Percentiles rank a stretch among this genome's conserved stretches.
Evolutionary conservation across 1,140 invertebrate species (phyloP).

Genomic region (Cardiocondyla obscurior): DNA sequence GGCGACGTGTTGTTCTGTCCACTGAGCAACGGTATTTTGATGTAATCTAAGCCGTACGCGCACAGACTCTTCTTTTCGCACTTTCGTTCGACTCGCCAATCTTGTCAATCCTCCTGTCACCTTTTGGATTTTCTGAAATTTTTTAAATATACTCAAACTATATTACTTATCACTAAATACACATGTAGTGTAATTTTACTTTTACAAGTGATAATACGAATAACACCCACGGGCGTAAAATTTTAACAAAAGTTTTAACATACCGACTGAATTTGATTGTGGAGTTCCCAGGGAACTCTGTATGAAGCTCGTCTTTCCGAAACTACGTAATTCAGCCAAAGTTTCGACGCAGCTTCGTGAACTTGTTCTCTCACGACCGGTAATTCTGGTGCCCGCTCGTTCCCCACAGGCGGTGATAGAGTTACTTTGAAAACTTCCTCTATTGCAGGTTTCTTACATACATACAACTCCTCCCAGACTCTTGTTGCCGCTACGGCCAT

Average conservation of each 20-base stretch:
- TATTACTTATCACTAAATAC: background rate
- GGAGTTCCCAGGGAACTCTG: slow-evolving; percentile 94
- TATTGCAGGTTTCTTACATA: slow-evolving; percentile 97
- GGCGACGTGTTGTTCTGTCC: slow-evolving; percentile 85
- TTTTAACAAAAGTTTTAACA: slow-evolving; percentile 74
- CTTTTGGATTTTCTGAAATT: slow-evolving; percentile 93
- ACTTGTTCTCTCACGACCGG: slow-evolving; percentile 91
- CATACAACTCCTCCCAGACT: slow-evolving; percentile 98
- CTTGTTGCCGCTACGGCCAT: slow-evolving; percentile 95
- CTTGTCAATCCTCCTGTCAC: slow-evolving; percentile 96
- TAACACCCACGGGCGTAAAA: background rate
- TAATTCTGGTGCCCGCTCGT: slow-evolving; percentile 92
- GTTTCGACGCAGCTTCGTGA: slow-evolving; percentile 92
- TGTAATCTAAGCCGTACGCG: slow-evolving; percentile 82
- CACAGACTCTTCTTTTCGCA: slow-evolving; percentile 88
- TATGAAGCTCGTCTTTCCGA: slow-evolving; percentile 93
- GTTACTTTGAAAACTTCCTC: slow-evolving; percentile 97
- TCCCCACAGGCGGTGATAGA: slow-evolving; percentile 87
- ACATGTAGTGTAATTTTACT: background rate
- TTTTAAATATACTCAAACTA: background rate
- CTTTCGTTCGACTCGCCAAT: slow-evolving; percentile 93
- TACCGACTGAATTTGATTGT: slow-evolving; percentile 96
- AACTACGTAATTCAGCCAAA: slow-evolving; percentile 97
- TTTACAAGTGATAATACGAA: background rate
- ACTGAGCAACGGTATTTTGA: slow-evolving; percentile 83